Percentiles rank a stretch among this genome's conserved stretches.
phyloP scores from a whole-genome alignment of 2,888 invertebrate genomes.

The Seira musarum region DNA sequence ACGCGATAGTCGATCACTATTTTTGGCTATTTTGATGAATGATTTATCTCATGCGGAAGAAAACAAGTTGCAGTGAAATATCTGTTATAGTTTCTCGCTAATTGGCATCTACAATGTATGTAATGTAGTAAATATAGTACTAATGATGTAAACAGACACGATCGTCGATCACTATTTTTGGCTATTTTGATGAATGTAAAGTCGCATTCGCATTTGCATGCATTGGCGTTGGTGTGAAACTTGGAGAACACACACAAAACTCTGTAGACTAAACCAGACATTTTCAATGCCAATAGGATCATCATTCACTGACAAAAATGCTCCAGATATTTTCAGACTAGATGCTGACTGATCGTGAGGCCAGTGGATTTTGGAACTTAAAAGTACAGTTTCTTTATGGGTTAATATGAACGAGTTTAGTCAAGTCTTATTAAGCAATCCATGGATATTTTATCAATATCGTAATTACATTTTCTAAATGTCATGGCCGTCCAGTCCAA shows the following conservation, averaged over 20 bases:
- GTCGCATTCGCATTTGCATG: background rate
- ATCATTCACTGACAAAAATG: slow-evolving; percentile 8
- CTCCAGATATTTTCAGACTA: background rate
- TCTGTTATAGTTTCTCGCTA: too few relatives aligned
- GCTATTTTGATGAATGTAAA: background rate
- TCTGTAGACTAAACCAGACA: too few relatives aligned
- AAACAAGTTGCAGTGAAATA: too few relatives aligned
- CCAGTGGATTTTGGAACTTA: too few relatives aligned
- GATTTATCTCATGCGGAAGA: too few relatives aligned
- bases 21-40: background rate
- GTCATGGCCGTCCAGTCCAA: slow-evolving; percentile 1
- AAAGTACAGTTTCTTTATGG: too few relatives aligned
- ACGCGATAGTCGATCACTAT: background rate
- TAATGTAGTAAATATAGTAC: too few relatives aligned
- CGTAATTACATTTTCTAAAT: background rate
- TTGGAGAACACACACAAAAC: background rate
- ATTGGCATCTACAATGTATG: too few relatives aligned
- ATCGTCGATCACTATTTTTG: background rate
- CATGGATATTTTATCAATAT: too few relatives aligned
- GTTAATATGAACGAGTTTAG: too few relatives aligned
- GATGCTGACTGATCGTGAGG: too few relatives aligned
- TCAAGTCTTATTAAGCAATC: too few relatives aligned
- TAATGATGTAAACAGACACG: background rate
- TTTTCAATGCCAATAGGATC: background rate
- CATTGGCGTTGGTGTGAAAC: background rate